Percentiles rank a stretch among this genome's conserved stretches.
These are phyloP conservation scores for Trididemnum miniatum DNA, from an alignment of 23 tunicate species.

Conservation along the genomic window DNA sequence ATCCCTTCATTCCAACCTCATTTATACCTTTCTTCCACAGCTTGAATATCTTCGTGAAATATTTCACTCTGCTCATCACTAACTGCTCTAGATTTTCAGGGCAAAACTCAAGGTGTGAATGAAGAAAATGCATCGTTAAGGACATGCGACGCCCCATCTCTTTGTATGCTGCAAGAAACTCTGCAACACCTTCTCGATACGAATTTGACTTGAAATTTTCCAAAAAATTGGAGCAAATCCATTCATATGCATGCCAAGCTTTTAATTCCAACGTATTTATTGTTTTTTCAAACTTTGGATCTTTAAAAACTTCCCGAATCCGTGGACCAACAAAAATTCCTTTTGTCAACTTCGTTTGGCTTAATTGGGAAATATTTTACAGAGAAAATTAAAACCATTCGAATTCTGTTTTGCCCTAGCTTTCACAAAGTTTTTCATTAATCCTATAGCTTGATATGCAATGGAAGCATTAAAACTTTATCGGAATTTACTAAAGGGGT, in stretches of 20 bases:
- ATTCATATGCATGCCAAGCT: constrained; percentile 36
- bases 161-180: constrained; percentile 25
- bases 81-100: constrained; percentile 17
- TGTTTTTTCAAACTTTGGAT: constrained; percentile 14
- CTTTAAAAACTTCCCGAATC: constrained; percentile 29
- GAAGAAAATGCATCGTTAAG: constrained; percentile 22
- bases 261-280: constrained; percentile 8
- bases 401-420: constrained; percentile 8
- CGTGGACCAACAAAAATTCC: constrained; percentile 27
- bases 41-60: constrained; percentile 6
- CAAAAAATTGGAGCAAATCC: constrained; percentile 7
- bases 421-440: constrained; percentile 36
- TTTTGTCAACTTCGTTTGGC: constrained; percentile 14
- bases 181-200: constrained; percentile 15
- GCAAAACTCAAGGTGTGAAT: constrained; percentile 27
- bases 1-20: constrained; percentile 26
- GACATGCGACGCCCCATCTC: constrained; percentile 13
- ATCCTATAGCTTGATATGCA: constrained; percentile 33
- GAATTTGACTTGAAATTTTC: constrained; percentile 1
- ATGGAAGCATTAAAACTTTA: constrained; percentile 4
- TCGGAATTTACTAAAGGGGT: constrained; percentile 26
- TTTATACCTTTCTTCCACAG: constrained; percentile 22
- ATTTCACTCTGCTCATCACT: constrained; percentile 15
- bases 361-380: constrained; percentile 7
- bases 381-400: constrained; percentile 23